Base-by-base conservation (phyloP, 2,888 invertebrate genomes). In the Rosalia funebris region DNA sequence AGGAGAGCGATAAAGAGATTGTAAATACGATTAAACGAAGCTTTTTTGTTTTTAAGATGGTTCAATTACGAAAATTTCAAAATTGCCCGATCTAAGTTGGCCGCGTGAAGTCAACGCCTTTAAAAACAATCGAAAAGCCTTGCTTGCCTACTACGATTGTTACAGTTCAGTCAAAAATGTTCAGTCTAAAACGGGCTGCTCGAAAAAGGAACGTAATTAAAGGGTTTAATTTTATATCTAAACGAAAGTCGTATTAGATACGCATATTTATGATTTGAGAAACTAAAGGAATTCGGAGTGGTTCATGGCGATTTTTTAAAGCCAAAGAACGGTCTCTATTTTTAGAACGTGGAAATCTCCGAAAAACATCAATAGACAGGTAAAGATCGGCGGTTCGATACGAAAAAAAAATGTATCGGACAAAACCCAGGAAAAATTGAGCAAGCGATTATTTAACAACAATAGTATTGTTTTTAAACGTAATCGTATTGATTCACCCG, bases 1-100 rank as follows among this genome's bases (percentile, higher is more conserved):
- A 62, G 41, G 15, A 52, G 45, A 42, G 41, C 45, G 62, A 62
- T 62, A 54, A 57, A 57, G 37, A 62, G 53, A 53, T 62, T 48
- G 50, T 60, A 56, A 42, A 52, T 48, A 50, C 10, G 48, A 50
- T 50, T 37, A 20, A 36, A 11, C 19, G 5, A 34, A 34, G 2
- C 11, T 34, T 34, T 37, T 50, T 48, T 50, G 37, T 37, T 47
- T 45, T 47, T 17, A 47, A n/a, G n/a, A n/a, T n/a, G n/a, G n/a
- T n/a, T n/a, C n/a, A n/a, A n/a, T n/a, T n/a, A n/a, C n/a, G n/a
- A n/a, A n/a, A n/a, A n/a, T n/a, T n/a, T n/a, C n/a, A n/a, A n/a
- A n/a, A n/a, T n/a, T n/a, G n/a, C n/a, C n/a, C n/a, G n/a, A n/a
- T n/a, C n/a, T n/a, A n/a, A n/a, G n/a, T n/a, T n/a, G n/a, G n/a